Conservation (phyloP, 2,113 vertebrate genomes). For the Oryzias curvinotus region DNA sequence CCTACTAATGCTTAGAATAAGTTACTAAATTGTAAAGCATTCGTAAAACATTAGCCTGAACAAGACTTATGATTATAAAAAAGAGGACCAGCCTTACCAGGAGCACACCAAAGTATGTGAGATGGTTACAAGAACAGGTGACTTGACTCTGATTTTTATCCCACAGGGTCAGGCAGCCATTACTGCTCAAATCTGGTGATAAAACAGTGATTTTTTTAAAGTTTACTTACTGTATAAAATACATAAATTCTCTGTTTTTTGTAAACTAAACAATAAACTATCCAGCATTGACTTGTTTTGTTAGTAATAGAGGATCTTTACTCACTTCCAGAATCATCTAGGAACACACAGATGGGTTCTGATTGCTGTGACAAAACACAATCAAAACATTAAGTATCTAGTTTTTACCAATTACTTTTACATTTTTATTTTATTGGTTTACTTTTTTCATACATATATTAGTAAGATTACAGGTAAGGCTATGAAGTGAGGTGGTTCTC, state of each 20-base stretch:
- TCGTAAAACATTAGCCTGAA: not conserved
- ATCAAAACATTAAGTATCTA: not conserved
- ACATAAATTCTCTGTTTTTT: too few relatives aligned
- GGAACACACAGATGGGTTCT: slow-evolving; percentile 10
- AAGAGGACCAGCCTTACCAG: slow-evolving; percentile 20
- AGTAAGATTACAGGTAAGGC: too few relatives aligned
- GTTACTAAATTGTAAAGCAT: not conserved
- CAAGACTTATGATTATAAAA: fast-evolving
- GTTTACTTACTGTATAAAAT: too few relatives aligned
- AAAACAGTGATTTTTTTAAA: not conserved
- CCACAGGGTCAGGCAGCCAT: slow-evolving; percentile 31
- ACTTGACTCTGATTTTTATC: not conserved
- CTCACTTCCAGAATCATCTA: slow-evolving; percentile 32
- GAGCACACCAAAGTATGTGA: slow-evolving; percentile 59
- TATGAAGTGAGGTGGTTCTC: too few relatives aligned
- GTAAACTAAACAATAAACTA: too few relatives aligned
- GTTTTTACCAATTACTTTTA: too few relatives aligned
- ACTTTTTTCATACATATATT: too few relatives aligned
- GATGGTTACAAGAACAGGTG: slow-evolving; percentile 57
- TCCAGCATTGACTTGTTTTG: not conserved
- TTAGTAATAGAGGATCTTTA: not conserved
- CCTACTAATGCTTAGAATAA: too few relatives aligned
- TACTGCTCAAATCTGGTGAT: not conserved
- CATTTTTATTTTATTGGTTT: too few relatives aligned
- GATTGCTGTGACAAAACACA: slow-evolving; percentile 24